phyloP scores from a whole-genome alignment of 1,140 invertebrate genomes.

The Psilanteris sp. region DNA sequence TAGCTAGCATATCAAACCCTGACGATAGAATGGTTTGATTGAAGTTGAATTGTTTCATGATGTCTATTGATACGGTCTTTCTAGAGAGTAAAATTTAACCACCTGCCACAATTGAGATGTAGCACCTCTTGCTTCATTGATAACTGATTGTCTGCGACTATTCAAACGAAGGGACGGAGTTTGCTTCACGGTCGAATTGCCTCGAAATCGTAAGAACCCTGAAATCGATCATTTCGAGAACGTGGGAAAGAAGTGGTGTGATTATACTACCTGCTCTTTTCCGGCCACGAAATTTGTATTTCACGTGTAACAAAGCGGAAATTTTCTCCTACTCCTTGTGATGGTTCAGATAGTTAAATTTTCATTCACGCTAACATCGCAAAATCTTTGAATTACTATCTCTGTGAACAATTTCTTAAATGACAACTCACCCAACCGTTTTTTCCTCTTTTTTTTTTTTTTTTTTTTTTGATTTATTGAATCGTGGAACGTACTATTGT shows the following conservation, averaged over 20 bases:
- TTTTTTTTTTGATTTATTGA: no score
- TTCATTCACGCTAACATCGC: no score
- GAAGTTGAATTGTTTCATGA: slow-evolving; percentile 46
- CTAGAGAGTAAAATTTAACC: no score
- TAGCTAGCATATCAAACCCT: no score
- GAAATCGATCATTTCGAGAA: slow-evolving; percentile 64
- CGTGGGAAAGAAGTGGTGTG: slow-evolving; percentile 56
- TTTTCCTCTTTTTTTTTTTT: no score
- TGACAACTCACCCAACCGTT: no score
- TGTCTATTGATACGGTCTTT: slow-evolving; percentile 12
- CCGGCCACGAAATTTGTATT: slow-evolving; percentile 40
- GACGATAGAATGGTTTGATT: no score
- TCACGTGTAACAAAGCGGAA: slow-evolving; percentile 45
- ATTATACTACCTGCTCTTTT: slow-evolving; percentile 29
- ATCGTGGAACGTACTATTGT: no score
- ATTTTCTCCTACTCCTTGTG: slow-evolving; percentile 37
- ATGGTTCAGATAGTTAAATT: no score
- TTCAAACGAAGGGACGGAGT: slow-evolving; percentile 36
- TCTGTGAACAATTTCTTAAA: no score
- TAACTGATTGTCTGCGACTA: slow-evolving; percentile 27
- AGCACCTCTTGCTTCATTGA: slow-evolving; percentile 15
- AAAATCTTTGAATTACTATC: no score
- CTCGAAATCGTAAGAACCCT: slow-evolving; percentile 64
- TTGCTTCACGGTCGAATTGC: slow-evolving; percentile 54
- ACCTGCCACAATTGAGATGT: slow-evolving; percentile 43